A percentile compares a stretch with the other conserved stretches of the same genome.
Evolutionary conservation across 2,797 vertebrate species (phyloP).

Genomic region (Coregonus sp.): DNA sequence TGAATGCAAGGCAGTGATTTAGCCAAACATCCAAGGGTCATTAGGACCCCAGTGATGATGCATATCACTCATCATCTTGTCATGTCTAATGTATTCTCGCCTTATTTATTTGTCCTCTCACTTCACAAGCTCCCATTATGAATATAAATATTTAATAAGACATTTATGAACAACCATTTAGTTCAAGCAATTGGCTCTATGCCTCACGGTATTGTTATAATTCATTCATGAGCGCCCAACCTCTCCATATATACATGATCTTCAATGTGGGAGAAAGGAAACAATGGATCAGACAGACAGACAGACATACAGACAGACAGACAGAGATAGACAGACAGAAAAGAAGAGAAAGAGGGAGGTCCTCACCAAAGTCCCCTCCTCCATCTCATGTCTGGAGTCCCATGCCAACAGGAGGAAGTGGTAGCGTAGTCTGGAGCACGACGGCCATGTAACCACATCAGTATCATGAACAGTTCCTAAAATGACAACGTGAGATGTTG

Average conservation of each 20-base stretch:
- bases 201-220: slow-evolving; percentile 52
- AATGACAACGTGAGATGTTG: background rate
- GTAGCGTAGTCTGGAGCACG: background rate
- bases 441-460: background rate
- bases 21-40: slow-evolving; percentile 30
- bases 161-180: slow-evolving; percentile 47
- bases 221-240: slow-evolving; percentile 56
- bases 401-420: background rate
- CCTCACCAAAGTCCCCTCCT: background rate
- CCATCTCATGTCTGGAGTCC: background rate
- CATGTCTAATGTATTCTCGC: slow-evolving; percentile 36
- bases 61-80: slow-evolving; percentile 40
- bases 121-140: slow-evolving; percentile 44
- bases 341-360: background rate
- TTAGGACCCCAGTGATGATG: slow-evolving; percentile 34
- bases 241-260: slow-evolving; percentile 20
- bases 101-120: slow-evolving; percentile 52
- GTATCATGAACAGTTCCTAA: background rate
- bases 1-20: slow-evolving; percentile 38
- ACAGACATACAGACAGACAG: background rate
- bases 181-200: slow-evolving; percentile 49
- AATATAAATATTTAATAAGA: slow-evolving; percentile 66
- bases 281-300: background rate
- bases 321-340: background rate
- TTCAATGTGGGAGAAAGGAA: slow-evolving; percentile 12